A percentile compares a stretch with the other conserved stretches of the same genome.
These are phyloP conservation scores for Synergus laeviventris DNA, from an alignment of 2,888 invertebrate genomes.

Conservation along the genomic window DNA sequence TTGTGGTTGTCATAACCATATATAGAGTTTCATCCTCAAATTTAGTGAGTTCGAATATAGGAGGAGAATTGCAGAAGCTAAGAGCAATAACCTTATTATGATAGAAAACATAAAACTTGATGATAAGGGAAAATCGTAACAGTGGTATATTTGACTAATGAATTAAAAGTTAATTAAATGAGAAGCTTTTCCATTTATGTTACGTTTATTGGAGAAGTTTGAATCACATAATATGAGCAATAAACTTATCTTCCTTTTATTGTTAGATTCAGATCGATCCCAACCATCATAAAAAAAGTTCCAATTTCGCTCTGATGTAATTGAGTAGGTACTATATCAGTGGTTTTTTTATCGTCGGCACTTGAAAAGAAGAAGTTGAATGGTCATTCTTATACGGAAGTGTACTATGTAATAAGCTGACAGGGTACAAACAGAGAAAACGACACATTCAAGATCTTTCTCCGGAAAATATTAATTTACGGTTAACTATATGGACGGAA, in stretches of 20 bases:
- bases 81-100: too few relatives aligned
- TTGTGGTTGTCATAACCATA: too few relatives aligned
- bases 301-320: constrained; percentile 12
- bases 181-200: not conserved
- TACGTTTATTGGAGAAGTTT: not conserved
- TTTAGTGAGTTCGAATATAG: too few relatives aligned
- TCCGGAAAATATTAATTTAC: constrained; percentile 17
- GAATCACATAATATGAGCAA: not conserved
- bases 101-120: too few relatives aligned
- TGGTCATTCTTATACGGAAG: constrained; percentile 19
- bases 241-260: constrained; percentile 17
- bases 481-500: constrained; percentile 14
- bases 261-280: constrained; percentile 12
- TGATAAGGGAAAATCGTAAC: not conserved
- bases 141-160: not conserved
- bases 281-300: constrained; percentile 4
- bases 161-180: not conserved
- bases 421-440: not conserved
- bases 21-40: too few relatives aligned
- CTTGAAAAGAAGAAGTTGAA: constrained; percentile 16
- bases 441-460: not conserved
- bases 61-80: too few relatives aligned
- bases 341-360: not conserved
- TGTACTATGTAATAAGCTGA: constrained; percentile 27
- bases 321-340: constrained; percentile 30